phyloP scores from a whole-genome alignment of 2,888 invertebrate genomes.

The Gymnocheta viridis region DNA sequence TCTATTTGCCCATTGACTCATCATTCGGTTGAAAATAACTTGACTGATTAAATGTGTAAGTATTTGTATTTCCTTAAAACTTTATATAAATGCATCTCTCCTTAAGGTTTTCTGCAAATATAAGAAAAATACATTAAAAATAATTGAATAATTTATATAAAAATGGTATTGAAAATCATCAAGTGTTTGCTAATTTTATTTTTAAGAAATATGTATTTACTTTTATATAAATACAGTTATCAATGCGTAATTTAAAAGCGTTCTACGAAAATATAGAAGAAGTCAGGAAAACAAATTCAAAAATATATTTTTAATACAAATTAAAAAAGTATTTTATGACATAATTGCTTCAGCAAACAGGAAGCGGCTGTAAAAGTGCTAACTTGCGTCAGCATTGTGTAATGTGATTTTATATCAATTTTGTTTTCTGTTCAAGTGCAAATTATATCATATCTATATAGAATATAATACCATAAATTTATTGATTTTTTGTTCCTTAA shows the following conservation, averaged over 20 bases:
- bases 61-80: conserved; percentile 2
- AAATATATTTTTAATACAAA: too few relatives aligned
- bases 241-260: not conserved
- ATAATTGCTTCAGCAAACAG: too few relatives aligned
- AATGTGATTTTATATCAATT: too few relatives aligned
- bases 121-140: not conserved
- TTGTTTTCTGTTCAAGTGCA: too few relatives aligned
- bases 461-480: too few relatives aligned
- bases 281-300: too few relatives aligned
- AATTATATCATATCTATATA: too few relatives aligned
- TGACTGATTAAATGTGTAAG: conserved; percentile 52
- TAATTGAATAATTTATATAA: not conserved
- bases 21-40: not conserved
- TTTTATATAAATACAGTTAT: not conserved
- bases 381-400: too few relatives aligned
- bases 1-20: not conserved
- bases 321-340: too few relatives aligned
- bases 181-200: conserved; percentile 52
- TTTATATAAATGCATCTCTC: not conserved
- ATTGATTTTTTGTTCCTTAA: too few relatives aligned
- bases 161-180: conserved; percentile 45
- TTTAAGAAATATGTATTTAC: not conserved
- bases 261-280: too few relatives aligned
- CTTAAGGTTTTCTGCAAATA: conserved; percentile 62
- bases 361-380: too few relatives aligned